phyloP scores from a whole-genome alignment of 2,797 vertebrate genomes.

The Muscicapa comitata region DNA sequence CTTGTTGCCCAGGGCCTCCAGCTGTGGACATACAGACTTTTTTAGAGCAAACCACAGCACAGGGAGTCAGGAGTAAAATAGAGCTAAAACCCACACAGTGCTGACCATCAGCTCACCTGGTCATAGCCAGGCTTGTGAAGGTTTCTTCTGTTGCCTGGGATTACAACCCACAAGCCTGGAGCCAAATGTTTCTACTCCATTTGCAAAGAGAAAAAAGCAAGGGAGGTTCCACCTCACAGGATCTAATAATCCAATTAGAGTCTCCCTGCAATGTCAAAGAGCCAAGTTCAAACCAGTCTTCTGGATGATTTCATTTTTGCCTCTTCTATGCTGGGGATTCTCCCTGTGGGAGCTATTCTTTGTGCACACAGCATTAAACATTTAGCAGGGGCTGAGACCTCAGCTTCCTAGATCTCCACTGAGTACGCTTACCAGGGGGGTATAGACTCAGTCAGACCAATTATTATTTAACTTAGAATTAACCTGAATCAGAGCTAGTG shows the following conservation, averaged over 20 bases:
- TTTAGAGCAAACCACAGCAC: not conserved
- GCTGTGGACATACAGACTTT: not conserved
- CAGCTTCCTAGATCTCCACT: not conserved
- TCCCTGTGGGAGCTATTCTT: slow-evolving; percentile 29
- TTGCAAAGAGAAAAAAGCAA: not conserved
- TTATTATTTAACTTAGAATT: not conserved
- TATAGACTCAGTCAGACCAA: not conserved
- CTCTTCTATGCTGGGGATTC: not conserved
- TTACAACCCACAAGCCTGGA: not conserved
- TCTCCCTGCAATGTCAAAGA: slow-evolving; percentile 4
- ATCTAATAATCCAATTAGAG: slow-evolving; percentile 46
- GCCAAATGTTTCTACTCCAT: not conserved
- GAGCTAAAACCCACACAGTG: not conserved
- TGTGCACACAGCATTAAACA: slow-evolving; percentile 40
- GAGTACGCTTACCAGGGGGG: not conserved
- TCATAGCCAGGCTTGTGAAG: not conserved
- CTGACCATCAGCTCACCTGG: not conserved
- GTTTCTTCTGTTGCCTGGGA: not conserved
- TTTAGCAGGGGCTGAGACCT: slow-evolving; percentile 23
- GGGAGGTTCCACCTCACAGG: not conserved
- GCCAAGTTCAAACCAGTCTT: slow-evolving; percentile 17
- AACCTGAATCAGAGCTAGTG: fast-evolving
- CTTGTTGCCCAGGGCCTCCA: not conserved
- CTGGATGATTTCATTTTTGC: slow-evolving; percentile 40
- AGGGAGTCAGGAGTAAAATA: not conserved